Evolutionary conservation across 2,113 vertebrate genomes (phyloP).

Genomic region (Campylomormyrus tamandua): DNA sequence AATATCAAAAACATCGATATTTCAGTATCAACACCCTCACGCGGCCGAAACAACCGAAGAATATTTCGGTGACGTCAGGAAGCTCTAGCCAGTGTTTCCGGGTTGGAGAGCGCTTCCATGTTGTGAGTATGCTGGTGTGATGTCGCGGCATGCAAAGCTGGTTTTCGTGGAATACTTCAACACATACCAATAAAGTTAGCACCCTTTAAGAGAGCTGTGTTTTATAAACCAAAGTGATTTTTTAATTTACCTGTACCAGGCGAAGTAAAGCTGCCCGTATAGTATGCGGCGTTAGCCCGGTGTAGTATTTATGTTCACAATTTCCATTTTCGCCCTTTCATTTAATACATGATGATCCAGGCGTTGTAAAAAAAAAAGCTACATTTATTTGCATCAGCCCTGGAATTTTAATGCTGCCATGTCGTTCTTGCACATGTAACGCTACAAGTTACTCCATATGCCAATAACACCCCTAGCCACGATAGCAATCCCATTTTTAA

Average conservation of each 20-base stretch:
- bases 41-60: background rate
- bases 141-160: background rate
- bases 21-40: background rate
- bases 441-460: background rate
- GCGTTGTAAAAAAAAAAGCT: background rate
- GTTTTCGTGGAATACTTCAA: background rate
- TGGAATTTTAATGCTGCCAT: background rate
- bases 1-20: background rate
- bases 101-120: background rate
- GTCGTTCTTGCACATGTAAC: background rate
- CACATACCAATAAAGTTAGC: background rate
- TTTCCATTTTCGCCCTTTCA: background rate
- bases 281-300: background rate
- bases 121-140: conserved; percentile 1
- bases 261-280: background rate
- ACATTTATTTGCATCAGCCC: background rate
- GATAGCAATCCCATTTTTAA: background rate
- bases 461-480: background rate
- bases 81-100: background rate
- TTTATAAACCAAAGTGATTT: background rate
- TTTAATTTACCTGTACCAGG: background rate
- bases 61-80: background rate
- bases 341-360: background rate
- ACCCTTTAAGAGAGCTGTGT: background rate
- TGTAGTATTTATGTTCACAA: background rate